Evolutionary conservation across 2,113 vertebrate species (phyloP).

Genomic region (Zootoca vivipara): DNA sequence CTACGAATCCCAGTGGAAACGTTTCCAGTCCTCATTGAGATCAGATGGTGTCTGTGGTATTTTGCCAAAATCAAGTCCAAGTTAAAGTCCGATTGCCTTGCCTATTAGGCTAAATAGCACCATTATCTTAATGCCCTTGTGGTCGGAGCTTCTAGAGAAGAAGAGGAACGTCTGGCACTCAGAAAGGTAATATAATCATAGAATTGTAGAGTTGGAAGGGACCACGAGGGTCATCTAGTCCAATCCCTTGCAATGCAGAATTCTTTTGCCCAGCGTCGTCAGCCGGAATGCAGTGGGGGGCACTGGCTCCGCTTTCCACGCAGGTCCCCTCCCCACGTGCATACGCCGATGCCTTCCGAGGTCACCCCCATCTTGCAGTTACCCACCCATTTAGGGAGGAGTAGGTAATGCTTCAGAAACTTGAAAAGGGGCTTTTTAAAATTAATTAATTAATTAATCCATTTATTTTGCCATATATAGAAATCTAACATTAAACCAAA

Average conservation of each 20-base stretch:
- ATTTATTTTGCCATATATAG: neutral
- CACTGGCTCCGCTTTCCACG: neutral
- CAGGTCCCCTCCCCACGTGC: neutral
- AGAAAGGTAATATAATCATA: too few relatives aligned
- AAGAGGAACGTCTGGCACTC: neutral
- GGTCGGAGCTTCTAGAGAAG: neutral
- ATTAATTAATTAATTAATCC: neutral
- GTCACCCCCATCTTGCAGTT: neutral
- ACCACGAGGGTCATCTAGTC: too few relatives aligned
- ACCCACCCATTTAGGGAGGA: neutral
- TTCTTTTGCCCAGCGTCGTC: too few relatives aligned
- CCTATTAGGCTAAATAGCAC: neutral
- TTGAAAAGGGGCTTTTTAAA: neutral
- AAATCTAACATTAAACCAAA: neutral
- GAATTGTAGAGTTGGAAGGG: too few relatives aligned
- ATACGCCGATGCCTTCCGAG: neutral
- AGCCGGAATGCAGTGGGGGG: neutral
- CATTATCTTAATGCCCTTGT: neutral
- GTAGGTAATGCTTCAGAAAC: neutral
- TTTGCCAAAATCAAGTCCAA: neutral
- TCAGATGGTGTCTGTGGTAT: neutral
- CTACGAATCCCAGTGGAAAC: neutral
- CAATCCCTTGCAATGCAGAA: too few relatives aligned
- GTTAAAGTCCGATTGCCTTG: neutral
- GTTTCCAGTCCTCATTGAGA: neutral